Conservation (phyloP, 1,140 invertebrate species). For the Zaprionus kolodkinae region DNA sequence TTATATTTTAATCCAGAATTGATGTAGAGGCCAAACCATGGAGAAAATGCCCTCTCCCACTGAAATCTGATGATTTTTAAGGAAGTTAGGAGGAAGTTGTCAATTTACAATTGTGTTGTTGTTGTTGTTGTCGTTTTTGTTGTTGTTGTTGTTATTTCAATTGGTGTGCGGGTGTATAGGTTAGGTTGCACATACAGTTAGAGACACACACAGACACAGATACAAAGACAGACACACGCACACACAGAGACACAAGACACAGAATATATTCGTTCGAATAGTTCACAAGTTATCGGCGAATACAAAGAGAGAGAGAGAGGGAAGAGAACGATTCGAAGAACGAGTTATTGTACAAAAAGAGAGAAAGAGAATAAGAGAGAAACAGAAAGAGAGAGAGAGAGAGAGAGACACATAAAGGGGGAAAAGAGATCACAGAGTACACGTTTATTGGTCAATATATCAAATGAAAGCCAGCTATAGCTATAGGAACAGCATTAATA, state of each 20-base stretch:
- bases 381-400: conserved; percentile 52
- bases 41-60: too few relatives aligned
- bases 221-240: conserved; percentile 63
- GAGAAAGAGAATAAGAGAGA: conserved; percentile 31
- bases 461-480: conserved; percentile 44
- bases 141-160: conserved; percentile 33
- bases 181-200: conserved; percentile 52
- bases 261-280: conserved; percentile 16
- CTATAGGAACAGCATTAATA: conserved; percentile 47
- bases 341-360: conserved; percentile 50
- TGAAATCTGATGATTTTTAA: too few relatives aligned
- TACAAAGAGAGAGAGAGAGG: conserved; percentile 20
- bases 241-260: conserved; percentile 52
- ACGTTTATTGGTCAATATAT: conserved; percentile 70
- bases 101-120: conserved; percentile 63
- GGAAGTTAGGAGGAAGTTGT: too few relatives aligned
- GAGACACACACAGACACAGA: conserved; percentile 46
- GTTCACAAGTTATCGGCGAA: conserved; percentile 41
- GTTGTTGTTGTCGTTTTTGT: conserved; percentile 26
- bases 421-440: conserved; percentile 76
- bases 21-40: too few relatives aligned
- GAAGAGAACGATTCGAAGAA: conserved; percentile 37
- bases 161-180: conserved; percentile 36
- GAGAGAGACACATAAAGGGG: conserved; percentile 68
- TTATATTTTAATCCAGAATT: too few relatives aligned